These are phyloP conservation scores for Erebia epiphron DNA, from an alignment of 2,888 invertebrate species.

Conservation along the genomic window DNA sequence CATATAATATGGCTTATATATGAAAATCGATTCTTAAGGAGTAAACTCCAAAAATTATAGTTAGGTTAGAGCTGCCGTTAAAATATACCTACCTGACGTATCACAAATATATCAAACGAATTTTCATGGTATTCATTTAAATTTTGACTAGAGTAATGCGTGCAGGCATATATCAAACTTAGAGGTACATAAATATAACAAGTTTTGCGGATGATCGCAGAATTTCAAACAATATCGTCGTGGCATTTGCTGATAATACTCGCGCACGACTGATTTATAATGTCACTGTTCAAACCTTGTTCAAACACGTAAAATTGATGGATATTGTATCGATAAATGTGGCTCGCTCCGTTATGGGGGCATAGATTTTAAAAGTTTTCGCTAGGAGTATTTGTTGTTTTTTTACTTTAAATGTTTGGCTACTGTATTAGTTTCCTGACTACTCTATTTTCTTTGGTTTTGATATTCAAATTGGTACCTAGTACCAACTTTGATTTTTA, in stretches of 20 bases:
- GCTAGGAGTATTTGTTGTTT: background rate
- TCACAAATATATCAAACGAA: background rate
- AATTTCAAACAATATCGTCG: slow-evolving; percentile 14
- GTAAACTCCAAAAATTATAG: no score
- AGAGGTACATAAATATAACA: background rate
- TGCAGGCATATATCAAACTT: slow-evolving; percentile 10
- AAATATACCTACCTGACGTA: background rate
- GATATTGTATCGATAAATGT: background rate
- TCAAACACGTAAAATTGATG: slow-evolving; percentile 7
- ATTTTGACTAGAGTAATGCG: background rate
- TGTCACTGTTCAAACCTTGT: slow-evolving; percentile 12
- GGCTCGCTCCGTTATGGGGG: background rate
- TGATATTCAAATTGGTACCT: background rate
- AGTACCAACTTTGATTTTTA: background rate
- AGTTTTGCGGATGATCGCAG: slow-evolving; percentile 19
- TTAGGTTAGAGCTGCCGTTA: background rate
- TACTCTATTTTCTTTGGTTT: background rate
- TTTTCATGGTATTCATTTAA: background rate
- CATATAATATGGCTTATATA: no score
- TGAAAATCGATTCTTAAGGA: no score
- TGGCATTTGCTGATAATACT: slow-evolving; percentile 19
- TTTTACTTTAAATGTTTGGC: background rate
- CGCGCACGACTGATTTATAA: background rate
- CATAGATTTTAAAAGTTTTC: background rate
- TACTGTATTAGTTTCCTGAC: no score